A percentile compares a stretch with the other conserved stretches of the same genome.
Evolutionary conservation across 2,113 vertebrate species (phyloP).

Genomic region (Psophia crepitans): DNA sequence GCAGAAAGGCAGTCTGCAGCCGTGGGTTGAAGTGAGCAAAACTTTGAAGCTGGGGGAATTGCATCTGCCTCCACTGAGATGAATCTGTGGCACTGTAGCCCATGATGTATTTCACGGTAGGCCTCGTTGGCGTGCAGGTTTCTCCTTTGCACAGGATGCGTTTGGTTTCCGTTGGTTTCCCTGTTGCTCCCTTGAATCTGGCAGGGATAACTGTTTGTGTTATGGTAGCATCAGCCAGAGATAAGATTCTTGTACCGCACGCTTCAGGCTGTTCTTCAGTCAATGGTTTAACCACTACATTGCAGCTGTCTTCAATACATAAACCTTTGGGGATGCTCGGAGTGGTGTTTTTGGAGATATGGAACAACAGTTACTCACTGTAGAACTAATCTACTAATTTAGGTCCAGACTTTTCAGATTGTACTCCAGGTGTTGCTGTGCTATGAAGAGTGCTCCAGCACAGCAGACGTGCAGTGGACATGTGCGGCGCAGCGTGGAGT

Average conservation of each 20-base stretch:
- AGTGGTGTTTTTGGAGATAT: not conserved
- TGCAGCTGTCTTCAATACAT: not conserved
- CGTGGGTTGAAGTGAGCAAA: not conserved
- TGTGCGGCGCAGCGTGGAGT: not conserved
- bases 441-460: not conserved
- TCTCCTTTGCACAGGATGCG: not conserved
- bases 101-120: not conserved
- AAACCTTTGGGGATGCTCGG: not conserved
- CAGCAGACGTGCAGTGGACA: accelerated
- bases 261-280: not conserved
- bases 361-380: not conserved
- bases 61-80: not conserved
- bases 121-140: not conserved
- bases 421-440: not conserved
- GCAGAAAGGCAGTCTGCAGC: not conserved
- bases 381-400: not conserved
- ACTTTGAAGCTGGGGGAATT: not conserved
- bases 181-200: not conserved
- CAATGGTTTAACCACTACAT: not conserved
- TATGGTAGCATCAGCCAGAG: not conserved
- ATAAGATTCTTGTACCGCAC: not conserved
- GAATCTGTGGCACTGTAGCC: not conserved
- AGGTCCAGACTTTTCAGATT: not conserved
- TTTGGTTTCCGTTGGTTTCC: not conserved
- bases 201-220: not conserved